These are phyloP conservation scores for Leptoclinus maculatus DNA, from an alignment of 2,797 vertebrate species.

Conservation along the genomic window DNA sequence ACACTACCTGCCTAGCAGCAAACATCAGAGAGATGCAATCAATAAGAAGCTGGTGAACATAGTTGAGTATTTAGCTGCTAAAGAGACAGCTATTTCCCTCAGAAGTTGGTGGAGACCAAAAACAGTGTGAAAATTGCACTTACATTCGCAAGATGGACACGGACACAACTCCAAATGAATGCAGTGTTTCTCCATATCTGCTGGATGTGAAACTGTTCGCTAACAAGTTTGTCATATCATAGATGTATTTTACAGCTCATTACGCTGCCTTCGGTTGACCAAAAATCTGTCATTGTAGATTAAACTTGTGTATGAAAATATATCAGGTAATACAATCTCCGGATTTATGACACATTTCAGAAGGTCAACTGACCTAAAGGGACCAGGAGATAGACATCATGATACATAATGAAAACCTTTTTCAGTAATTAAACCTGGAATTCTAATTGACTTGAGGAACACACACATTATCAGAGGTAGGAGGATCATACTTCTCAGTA, in stretches of 20 bases:
- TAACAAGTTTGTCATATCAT: not conserved
- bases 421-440: constrained; percentile 35
- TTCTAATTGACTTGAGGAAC: constrained; percentile 21
- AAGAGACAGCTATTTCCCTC: not conserved
- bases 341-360: constrained; percentile 7
- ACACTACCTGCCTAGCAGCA: not conserved
- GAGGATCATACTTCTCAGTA: not conserved
- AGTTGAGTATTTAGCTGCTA: not conserved
- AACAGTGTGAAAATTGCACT: not conserved
- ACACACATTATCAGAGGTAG: constrained; percentile 11
- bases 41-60: not conserved
- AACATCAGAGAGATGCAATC: not conserved
- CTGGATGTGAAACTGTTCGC: not conserved
- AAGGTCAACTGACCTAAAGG: not conserved
- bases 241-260: not conserved
- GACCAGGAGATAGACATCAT: constrained; percentile 6
- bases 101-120: not conserved
- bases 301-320: not conserved
- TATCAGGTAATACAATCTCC: not conserved
- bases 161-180: not conserved
- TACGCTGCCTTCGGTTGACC: not conserved
- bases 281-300: not conserved
- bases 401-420: constrained; percentile 34
- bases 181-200: not conserved
- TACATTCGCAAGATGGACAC: not conserved